Conservation (phyloP, 2,113 vertebrate species). For the Seriola dumerili region DNA sequence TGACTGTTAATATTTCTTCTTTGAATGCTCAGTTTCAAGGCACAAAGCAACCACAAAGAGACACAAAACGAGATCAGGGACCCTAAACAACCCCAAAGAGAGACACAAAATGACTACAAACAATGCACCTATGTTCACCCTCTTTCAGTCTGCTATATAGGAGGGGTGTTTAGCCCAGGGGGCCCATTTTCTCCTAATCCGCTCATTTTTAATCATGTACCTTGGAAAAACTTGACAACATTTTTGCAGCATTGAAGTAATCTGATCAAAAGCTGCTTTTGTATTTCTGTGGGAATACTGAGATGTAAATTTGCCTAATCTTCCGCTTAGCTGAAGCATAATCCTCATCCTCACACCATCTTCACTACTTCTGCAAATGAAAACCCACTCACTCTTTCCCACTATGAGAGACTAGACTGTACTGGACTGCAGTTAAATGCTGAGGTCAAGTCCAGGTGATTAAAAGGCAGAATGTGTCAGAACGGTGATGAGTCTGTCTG, state of each 20-base stretch:
- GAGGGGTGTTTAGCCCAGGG: neutral
- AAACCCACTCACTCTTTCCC: neutral
- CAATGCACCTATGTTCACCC: neutral
- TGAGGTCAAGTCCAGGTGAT: conserved; percentile 45
- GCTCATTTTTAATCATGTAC: no score
- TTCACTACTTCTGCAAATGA: neutral
- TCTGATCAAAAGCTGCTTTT: neutral
- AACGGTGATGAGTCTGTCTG: neutral
- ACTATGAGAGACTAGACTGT: neutral
- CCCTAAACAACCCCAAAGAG: neutral
- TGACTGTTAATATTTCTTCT: neutral
- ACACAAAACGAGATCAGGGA: neutral
- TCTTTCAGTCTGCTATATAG: neutral
- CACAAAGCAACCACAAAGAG: neutral
- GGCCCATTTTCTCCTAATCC: neutral
- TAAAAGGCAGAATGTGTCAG: conserved; percentile 50
- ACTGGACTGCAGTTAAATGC: conserved; percentile 18
- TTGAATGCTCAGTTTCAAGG: neutral
- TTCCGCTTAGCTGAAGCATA: neutral
- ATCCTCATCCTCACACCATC: neutral
- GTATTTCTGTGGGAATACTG: neutral
- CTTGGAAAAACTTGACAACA: neutral
- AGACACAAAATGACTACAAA: neutral
- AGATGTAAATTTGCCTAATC: neutral
- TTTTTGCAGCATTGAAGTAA: neutral